These are phyloP conservation scores for Mactromeris polynyma DNA, from an alignment of 2,888 invertebrate species.

Conservation along the genomic window DNA sequence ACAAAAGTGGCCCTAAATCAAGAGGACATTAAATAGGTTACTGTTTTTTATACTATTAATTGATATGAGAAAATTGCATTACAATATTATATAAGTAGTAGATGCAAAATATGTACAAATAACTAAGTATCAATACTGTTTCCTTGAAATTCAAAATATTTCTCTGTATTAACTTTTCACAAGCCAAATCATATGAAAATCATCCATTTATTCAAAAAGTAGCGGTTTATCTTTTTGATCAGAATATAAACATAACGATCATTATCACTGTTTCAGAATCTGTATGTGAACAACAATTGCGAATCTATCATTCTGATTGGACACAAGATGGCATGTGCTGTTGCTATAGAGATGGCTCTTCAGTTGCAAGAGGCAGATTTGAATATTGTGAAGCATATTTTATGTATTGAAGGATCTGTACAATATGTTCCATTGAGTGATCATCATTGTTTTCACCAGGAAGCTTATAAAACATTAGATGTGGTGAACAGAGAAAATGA, in stretches of 20 bases:
- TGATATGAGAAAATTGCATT: no score
- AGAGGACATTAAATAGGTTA: no score
- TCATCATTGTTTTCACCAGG: not conserved
- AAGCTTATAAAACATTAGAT: conserved; percentile 17
- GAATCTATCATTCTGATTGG: conserved; percentile 96
- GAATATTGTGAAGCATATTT: conserved; percentile 88
- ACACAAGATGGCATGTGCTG: conserved; percentile 97
- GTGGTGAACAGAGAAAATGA: not conserved
- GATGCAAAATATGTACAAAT: no score
- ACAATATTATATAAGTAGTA: no score
- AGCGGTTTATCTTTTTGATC: no score
- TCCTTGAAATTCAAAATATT: no score
- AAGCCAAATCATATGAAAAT: no score
- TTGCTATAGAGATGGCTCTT: conserved; percentile 97
- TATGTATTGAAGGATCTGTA: conserved; percentile 94
- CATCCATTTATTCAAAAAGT: no score
- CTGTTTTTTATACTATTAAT: no score
- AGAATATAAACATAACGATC: no score
- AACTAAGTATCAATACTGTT: no score
- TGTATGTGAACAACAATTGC: conserved; percentile 92
- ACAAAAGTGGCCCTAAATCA: not conserved
- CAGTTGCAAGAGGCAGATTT: conserved; percentile 89
- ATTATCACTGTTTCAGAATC: conserved; percentile 88
- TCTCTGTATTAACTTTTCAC: no score
- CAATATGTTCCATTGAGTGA: conserved; percentile 85